Evolutionary conservation across 2,888 invertebrate species (phyloP), one percentile per base, ranked within the genome.

Genomic region (Apoda limacodes): DNA sequence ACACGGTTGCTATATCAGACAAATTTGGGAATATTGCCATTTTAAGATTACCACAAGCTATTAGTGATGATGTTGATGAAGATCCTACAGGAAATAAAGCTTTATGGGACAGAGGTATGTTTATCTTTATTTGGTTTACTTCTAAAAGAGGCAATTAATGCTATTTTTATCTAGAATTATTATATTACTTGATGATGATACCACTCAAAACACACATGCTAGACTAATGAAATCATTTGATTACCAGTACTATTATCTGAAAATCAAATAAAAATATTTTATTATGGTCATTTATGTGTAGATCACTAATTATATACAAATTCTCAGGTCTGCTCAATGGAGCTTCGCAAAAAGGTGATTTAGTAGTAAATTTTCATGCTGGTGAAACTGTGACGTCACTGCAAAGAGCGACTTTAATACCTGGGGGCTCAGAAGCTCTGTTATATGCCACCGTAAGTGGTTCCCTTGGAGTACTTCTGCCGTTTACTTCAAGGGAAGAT

Each of bases 21-120:
- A 99, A 99, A 71, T 99, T 98, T 81, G 99, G 98, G 17, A 99
- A 97, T 60, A 84, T 99, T 44, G 87, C 93, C 34, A 88, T 99
- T 33, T 90, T 97, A 53, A 85, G 97, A 24, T 65, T 98, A 32
- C 95, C 98, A 0, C 87, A 90, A 30, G 93, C 94, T 34, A 91
- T 96, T 2, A 92, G 92, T 13, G 99, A 99, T 69, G 98, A 99
- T 60, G 96, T 99, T 1, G 98, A 99, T 63, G 99, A 99, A 71
- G 99, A 99, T 75, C 99, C 98, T 1, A 98, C 98, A 0, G 98
- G 98, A 24, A 97, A 96, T 56, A 97, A 98, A 66, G 95, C 98
- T 1, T 80, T 99, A 1, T 99, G 98, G 98, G 93, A 93, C 60
- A 84, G 92, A 61, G 89, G 85, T 74, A 54, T 60, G 38, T 34